Evolutionary conservation across 1,140 invertebrate genomes (phyloP), one percentile per base, ranked within the genome.

Genomic region (Diachasmimorpha longicaudata): DNA sequence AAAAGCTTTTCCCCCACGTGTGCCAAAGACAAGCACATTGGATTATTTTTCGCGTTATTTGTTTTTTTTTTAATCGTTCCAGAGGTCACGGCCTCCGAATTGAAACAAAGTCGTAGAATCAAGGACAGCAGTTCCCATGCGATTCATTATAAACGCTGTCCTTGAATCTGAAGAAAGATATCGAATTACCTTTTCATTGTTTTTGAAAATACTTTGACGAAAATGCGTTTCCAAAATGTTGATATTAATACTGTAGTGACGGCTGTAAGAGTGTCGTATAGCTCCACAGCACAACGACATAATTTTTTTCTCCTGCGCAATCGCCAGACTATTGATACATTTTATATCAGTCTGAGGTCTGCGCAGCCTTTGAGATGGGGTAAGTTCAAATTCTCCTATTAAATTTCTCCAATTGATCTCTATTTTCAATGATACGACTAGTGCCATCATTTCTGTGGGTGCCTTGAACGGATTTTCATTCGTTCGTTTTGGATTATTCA

Each of bases 311-410:
- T 16, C 0, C 68, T 72, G 83, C 85, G 84, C 85, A 79, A 77
- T 84, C 85, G 84, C 77, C 58, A n/a, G 75, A 76, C 72, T 86
- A 86, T 86, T 85, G 85, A 86, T 76, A 81, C 79, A 81, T 83
- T 82, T 81, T 83, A 78, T 79, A 46, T 73, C 52, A 72, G 63
- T 68, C 31, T 14, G 21, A 25, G 67, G 67, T 74, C 78, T 76
- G 79, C 82, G 82, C 82, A 80, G 78, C 81, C 81, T 80, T 70
- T 84, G 81, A 82, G 81, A 86, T 85, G 86, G 85, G 86, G 86
- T 87, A 88, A 87, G 86, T 87, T 84, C 77, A 63, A 63, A 23
- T 46, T 77, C 58, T 69, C 48, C 55, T 42, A 46, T 83, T 77
- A 80, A 81, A 83, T 81, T 72, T 4, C 52, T 11, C 42, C 19